A percentile compares a stretch with the other conserved stretches of the same genome.
Conservation (phyloP, 2,888 invertebrate species). For the Rhamnusium bicolor region DNA sequence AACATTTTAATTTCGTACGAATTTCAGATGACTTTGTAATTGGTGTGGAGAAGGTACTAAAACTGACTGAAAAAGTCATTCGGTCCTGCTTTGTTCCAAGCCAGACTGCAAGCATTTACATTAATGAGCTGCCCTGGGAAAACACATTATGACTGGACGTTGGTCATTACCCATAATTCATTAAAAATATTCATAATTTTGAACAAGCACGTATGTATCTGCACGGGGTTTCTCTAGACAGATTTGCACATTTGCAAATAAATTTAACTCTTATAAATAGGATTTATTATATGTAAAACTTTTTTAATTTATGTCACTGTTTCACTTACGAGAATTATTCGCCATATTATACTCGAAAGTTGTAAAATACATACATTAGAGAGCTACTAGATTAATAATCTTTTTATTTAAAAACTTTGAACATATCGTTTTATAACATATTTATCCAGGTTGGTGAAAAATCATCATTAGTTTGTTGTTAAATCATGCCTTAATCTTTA, state of each 20-base stretch:
- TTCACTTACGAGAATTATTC: conserved; percentile 3
- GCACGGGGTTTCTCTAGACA: not conserved
- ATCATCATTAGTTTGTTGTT: too few species aligned
- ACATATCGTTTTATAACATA: too few species aligned
- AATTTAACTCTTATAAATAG: conserved; percentile 51
- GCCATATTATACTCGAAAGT: not conserved
- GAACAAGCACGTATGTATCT: not conserved
- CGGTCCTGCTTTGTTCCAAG: conserved; percentile 16
- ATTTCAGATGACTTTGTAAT: conserved; percentile 36
- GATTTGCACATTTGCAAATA: conserved; percentile 45
- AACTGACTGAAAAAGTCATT: conserved; percentile 18
- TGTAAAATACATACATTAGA: not conserved
- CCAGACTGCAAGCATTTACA: conserved; percentile 16
- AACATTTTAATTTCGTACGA: conserved; percentile 26
- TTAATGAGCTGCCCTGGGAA: not conserved
- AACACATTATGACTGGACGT: conserved; percentile 3
- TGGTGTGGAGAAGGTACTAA: conserved; percentile 5
- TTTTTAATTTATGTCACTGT: conserved; percentile 43
- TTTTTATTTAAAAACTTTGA: not conserved
- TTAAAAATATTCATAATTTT: not conserved
- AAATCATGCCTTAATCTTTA: too few species aligned
- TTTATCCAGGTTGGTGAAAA: too few species aligned
- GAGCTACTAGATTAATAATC: not conserved
- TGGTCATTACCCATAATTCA: conserved; percentile 4
- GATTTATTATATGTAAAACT: conserved; percentile 48